Evolutionary conservation across 2,888 invertebrate genomes (phyloP).

Genomic region (Epistrophe eligans): DNA sequence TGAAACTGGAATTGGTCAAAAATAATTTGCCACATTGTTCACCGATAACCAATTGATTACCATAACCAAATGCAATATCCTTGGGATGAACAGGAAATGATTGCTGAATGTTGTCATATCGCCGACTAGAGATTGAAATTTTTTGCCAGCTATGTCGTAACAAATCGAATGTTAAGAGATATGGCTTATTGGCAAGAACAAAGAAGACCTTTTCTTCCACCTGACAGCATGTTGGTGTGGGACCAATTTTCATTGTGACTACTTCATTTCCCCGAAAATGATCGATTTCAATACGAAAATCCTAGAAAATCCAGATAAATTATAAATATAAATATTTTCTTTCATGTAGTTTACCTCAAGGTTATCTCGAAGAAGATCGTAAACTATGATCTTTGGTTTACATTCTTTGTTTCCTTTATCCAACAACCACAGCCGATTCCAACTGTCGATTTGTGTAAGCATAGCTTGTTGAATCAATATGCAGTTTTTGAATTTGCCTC

Average conservation of each 20-base stretch:
- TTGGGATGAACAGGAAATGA: slow-evolving; percentile 79
- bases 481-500: slow-evolving; percentile 77
- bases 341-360: slow-evolving; percentile 77
- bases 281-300: slow-evolving; percentile 56
- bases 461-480: slow-evolving; percentile 80
- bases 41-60: slow-evolving; percentile 79
- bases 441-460: slow-evolving; percentile 81
- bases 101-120: slow-evolving; percentile 79
- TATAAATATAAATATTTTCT: background rate
- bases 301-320: slow-evolving; percentile 12
- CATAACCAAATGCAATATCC: slow-evolving; percentile 80
- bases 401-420: slow-evolving; percentile 77
- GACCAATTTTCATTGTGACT: slow-evolving; percentile 66
- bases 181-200: slow-evolving; percentile 77
- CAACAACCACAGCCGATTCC: slow-evolving; percentile 81
- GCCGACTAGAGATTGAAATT: slow-evolving; percentile 77
- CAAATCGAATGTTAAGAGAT: slow-evolving; percentile 80
- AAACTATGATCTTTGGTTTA: slow-evolving; percentile 80
- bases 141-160: slow-evolving; percentile 80
- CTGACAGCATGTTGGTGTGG: slow-evolving; percentile 78
- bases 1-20: slow-evolving; percentile 31
- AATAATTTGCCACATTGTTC: slow-evolving; percentile 77
- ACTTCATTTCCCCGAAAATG: slow-evolving; percentile 48
- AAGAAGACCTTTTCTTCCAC: slow-evolving; percentile 81
- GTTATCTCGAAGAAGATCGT: slow-evolving; percentile 81